Evolutionary conservation across 2,888 invertebrate species (phyloP), one percentile per base, ranked within the genome.

Genomic region (Drosophila sordidula): DNA sequence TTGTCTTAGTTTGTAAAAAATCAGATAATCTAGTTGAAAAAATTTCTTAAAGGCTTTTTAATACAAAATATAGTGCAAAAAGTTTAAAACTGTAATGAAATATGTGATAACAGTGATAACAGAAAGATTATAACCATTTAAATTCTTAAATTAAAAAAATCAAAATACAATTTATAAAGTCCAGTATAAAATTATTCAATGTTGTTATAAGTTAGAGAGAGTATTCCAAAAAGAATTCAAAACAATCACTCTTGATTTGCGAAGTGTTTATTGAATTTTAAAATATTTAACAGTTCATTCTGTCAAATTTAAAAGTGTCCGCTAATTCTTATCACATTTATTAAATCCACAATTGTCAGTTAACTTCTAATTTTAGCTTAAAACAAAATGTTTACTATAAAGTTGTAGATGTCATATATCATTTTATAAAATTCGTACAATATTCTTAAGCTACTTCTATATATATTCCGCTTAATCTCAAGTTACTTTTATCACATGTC

Each of bases 401-500:
- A 34, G 12, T 39, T 39, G 16, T 16, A 39, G 16, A 16, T 16
- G 16, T 16, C 9, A 9, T 16, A 16, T 16, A 16, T 39, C 34
- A 22, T 54, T 6, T 14, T 12, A 34, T 34, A 34, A 5, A 34
- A 14, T n/a, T 46, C 6, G 4, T 9, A 34, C 12, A 49, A 55
- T 25, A 55, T 26, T 6, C 18, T 9, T 32, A 47, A 18, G 39
- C 14, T 11, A 3, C 1, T 46, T 8, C 8, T 26, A 34, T 29
- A 26, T 32, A 38, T 29, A 38, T 52, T 38, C n/a, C 1, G 0
- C 1, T 34, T 59, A 52, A 61, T 52, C 49, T 62, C 8, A 4
- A 25, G 26, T 11, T 12, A 25, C 12, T 49, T 62, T 63, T 52
- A 59, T 67, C 68, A 55, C 36, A 47, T 32, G 47, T n/a, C 45